Conservation (phyloP, 2,797 vertebrate species). For the Limnodromus scolopaceus region DNA sequence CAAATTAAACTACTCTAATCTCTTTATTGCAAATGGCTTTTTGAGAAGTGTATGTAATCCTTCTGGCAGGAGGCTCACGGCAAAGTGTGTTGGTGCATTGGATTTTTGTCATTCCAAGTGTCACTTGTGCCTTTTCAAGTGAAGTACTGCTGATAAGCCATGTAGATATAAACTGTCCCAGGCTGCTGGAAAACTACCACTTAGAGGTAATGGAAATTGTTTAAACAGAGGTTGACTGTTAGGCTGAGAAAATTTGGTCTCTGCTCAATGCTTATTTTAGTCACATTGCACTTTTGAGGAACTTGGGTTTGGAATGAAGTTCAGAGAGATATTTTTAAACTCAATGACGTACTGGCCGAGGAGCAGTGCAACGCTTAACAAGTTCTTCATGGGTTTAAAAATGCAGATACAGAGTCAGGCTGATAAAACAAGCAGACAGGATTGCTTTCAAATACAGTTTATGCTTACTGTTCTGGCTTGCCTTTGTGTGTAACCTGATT, state of each 20-base stretch:
- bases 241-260: neutral
- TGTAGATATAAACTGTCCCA: neutral
- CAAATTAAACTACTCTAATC: neutral
- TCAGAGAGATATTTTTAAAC: neutral
- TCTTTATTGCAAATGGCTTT: neutral
- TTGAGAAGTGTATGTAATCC: neutral
- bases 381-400: neutral
- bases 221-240: neutral
- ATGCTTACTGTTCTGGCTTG: neutral
- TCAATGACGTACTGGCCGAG: neutral
- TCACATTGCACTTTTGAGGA: neutral
- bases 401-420: neutral
- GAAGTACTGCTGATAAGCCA: constrained; percentile 7
- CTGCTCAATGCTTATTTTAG: neutral
- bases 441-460: neutral
- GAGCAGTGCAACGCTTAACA: neutral
- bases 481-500: neutral
- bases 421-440: neutral
- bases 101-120: constrained; percentile 59
- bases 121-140: constrained; percentile 38
- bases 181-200: neutral
- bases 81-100: neutral
- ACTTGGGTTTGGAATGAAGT: neutral
- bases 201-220: neutral
- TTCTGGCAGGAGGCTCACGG: neutral